These are phyloP conservation scores for Erpetoichthys calabaricus DNA, from an alignment of 2,797 vertebrate genomes.

Conservation along the genomic window DNA sequence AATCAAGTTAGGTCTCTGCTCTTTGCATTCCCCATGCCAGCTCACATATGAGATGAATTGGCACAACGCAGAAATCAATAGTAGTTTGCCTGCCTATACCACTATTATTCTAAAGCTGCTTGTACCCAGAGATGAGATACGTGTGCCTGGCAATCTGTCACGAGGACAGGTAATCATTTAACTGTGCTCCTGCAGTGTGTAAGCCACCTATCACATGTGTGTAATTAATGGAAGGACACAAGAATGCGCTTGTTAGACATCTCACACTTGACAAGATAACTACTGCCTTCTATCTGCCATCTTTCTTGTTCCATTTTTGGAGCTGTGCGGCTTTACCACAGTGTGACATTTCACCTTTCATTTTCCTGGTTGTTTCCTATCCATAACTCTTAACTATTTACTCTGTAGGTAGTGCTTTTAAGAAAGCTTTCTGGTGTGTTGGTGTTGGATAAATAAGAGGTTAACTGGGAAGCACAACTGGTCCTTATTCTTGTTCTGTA, in stretches of 20 bases:
- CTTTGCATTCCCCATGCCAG: neutral
- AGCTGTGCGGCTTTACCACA: too few species aligned
- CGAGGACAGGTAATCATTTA: constrained; percentile 5
- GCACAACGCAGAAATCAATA: neutral
- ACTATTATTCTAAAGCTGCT: constrained; percentile 4
- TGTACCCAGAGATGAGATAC: constrained; percentile 4
- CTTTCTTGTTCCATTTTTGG: neutral
- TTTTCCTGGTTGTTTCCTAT: too few species aligned
- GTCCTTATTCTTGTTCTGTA: too few species aligned
- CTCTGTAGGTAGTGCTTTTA: too few species aligned
- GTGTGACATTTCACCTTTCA: too few species aligned
- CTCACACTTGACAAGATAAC: constrained; percentile 1
- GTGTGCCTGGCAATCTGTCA: neutral
- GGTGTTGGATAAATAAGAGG: too few species aligned
- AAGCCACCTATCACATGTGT: constrained; percentile 4
- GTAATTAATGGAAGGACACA: constrained; percentile 3
- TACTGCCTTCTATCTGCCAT: neutral
- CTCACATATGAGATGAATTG: constrained; percentile 2
- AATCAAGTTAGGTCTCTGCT: too few species aligned
- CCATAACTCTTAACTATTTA: too few species aligned
- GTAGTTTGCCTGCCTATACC: neutral
- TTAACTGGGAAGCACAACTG: too few species aligned
- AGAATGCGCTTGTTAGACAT: constrained; percentile 1
- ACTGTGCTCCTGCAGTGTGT: neutral
- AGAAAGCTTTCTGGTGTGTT: too few species aligned